Percentiles rank a stretch among this genome's conserved stretches.
phyloP scores from a whole-genome alignment of 2,113 vertebrate species.

The Hiodon tergisus region DNA sequence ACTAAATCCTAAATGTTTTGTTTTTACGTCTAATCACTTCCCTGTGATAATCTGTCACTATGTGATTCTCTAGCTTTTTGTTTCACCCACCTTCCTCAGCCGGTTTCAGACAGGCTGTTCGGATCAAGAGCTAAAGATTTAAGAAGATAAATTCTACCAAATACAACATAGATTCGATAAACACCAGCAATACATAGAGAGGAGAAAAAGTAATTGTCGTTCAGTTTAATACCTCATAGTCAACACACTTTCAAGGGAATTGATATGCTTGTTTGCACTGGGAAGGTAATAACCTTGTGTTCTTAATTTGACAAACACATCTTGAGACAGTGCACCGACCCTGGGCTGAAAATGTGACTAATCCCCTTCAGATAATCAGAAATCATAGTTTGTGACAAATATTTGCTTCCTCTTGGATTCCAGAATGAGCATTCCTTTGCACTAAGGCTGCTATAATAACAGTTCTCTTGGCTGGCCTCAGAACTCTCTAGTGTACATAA shows the following conservation, averaged over 20 bases:
- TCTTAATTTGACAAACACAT: background rate
- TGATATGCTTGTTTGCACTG: background rate
- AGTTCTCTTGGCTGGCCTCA: background rate
- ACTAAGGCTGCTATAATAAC: background rate
- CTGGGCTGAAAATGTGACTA: background rate
- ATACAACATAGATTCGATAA: too few species aligned
- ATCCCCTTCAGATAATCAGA: background rate
- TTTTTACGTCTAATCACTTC: background rate
- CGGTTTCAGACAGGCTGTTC: too few species aligned
- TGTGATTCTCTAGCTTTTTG: too few species aligned
- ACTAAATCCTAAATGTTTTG: background rate
- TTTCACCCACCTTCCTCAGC: too few species aligned
- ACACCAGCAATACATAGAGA: too few species aligned
- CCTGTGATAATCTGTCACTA: too few species aligned
- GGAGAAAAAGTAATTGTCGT: too few species aligned
- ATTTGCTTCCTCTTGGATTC: background rate
- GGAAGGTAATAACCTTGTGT: background rate
- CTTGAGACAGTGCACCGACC: background rate
- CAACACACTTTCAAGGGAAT: too few species aligned
- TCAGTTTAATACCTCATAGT: too few species aligned
- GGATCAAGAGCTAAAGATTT: too few species aligned
- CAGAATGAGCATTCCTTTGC: background rate
- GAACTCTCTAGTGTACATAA: too few species aligned
- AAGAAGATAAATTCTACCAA: too few species aligned
- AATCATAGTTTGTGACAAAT: background rate